Evolutionary conservation across 2,113 vertebrate genomes (phyloP).

Genomic region (Halichoeres trimaculatus): DNA sequence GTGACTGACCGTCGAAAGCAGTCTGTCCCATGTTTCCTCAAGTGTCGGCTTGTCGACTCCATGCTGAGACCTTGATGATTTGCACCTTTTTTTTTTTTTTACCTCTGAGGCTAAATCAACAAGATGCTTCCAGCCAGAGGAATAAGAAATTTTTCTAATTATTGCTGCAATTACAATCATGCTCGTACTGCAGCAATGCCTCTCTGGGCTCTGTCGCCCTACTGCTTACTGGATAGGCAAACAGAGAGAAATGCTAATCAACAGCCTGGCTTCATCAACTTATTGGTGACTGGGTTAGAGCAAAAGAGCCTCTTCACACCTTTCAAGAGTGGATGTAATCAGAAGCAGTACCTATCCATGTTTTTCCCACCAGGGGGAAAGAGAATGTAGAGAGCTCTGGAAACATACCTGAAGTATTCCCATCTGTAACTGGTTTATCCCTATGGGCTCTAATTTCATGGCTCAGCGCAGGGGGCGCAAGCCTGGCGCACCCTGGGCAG

Average conservation of each 20-base stretch:
- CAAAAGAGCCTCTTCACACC: slow-evolving; percentile 61
- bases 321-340: slow-evolving; percentile 66
- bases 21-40: slow-evolving; percentile 1
- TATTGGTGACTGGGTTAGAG: slow-evolving; percentile 54
- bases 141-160: slow-evolving; percentile 75
- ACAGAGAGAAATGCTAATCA: slow-evolving; percentile 71
- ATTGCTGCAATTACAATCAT: slow-evolving; percentile 80
- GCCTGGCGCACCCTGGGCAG: too few relatives aligned
- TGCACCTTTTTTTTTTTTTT: slow-evolving; percentile 71
- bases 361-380: slow-evolving; percentile 32
- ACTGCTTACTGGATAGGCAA: slow-evolving; percentile 54
- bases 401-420: slow-evolving; percentile 38
- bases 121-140: slow-evolving; percentile 59
- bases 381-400: slow-evolving; percentile 11
- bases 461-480: too few relatives aligned
- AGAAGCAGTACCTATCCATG: slow-evolving; percentile 48
- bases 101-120: slow-evolving; percentile 66
- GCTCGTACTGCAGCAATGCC: slow-evolving; percentile 49
- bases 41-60: slow-evolving; percentile 26
- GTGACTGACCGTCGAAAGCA: not conserved
- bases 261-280: slow-evolving; percentile 61
- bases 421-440: slow-evolving; percentile 36
- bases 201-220: slow-evolving; percentile 57
- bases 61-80: slow-evolving; percentile 60
- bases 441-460: too few relatives aligned